These are phyloP conservation scores for Gryllus longicercus DNA, from an alignment of 2,888 invertebrate genomes.

Conservation along the genomic window DNA sequence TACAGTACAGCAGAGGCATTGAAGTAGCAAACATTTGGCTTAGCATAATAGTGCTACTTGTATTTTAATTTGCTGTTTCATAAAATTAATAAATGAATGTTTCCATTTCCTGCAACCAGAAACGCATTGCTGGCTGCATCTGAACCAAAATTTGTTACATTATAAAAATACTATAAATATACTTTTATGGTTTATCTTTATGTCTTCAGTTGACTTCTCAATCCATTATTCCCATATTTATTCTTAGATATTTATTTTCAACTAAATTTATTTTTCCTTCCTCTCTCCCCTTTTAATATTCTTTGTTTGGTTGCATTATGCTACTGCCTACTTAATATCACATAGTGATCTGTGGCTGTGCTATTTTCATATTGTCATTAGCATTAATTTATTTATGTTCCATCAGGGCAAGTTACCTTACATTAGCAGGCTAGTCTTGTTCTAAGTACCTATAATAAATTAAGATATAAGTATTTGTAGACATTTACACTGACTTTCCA, in stretches of 20 bases:
- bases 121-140: background rate
- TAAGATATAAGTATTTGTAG: background rate
- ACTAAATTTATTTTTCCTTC: background rate
- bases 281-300: background rate
- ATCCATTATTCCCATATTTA: background rate
- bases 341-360: background rate
- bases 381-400: background rate
- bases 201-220: background rate
- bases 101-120: slow-evolving; percentile 5
- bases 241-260: background rate
- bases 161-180: background rate
- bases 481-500: background rate
- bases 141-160: background rate
- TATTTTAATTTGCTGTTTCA: background rate
- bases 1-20: background rate
- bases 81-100: background rate
- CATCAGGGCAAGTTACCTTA: background rate
- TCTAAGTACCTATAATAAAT: background rate
- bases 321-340: slow-evolving; percentile 9
- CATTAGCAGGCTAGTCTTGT: background rate
- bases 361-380: background rate
- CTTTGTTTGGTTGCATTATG: background rate
- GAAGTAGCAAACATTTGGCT: background rate
- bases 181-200: background rate
- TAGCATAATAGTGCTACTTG: background rate